Evolutionary conservation across 2,888 invertebrate genomes (phyloP).

Genomic region (Antheraea yamamai): DNA sequence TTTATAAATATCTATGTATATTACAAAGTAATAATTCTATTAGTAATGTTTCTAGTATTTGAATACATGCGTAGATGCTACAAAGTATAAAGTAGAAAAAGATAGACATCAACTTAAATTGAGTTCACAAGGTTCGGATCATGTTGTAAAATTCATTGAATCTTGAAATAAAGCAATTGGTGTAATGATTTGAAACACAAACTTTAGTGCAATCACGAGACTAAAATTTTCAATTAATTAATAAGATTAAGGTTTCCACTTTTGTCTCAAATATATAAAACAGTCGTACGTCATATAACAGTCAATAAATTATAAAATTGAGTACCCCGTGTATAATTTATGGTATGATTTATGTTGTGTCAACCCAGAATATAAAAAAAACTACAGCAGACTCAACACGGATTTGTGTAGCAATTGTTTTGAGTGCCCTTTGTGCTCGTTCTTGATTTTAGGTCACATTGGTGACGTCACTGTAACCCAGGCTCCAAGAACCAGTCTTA

Average conservation of each 20-base stretch:
- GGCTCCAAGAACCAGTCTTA: conserved; percentile 30
- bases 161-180: no score
- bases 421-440: conserved; percentile 14
- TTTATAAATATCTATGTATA: no score
- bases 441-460: conserved; percentile 13
- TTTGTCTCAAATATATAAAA: not conserved
- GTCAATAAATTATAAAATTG: not conserved
- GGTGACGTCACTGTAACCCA: conserved; percentile 24
- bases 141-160: no score
- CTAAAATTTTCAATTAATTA: not conserved
- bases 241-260: not conserved
- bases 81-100: no score
- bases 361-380: not conserved
- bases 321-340: not conserved
- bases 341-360: not conserved
- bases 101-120: no score
- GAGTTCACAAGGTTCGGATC: no score
- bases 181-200: no score
- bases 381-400: conserved; percentile 5
- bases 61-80: no score
- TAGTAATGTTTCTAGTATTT: no score
- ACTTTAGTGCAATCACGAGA: no score
- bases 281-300: not conserved
- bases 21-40: no score
- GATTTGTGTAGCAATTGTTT: conserved; percentile 10